These are phyloP conservation scores for Sweltsa coloradensis DNA, from an alignment of 1,140 invertebrate species.

Conservation along the genomic window DNA sequence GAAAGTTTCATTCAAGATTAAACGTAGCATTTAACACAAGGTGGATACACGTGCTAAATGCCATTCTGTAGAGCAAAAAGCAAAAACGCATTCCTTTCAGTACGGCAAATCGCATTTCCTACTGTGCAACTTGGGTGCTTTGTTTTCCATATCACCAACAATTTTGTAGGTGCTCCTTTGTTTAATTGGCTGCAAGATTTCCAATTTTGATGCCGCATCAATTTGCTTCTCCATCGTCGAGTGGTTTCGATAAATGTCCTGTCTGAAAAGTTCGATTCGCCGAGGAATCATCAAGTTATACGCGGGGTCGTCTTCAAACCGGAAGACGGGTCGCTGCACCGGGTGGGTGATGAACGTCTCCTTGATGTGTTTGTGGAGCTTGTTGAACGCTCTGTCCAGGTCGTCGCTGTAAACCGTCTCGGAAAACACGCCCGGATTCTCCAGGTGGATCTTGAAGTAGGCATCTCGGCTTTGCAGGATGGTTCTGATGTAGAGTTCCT, in stretches of 20 bases:
- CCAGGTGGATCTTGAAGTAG: neutral
- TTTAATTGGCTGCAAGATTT: no score
- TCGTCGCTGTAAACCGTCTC: neutral
- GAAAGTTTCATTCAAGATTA: no score
- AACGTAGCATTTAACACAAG: no score
- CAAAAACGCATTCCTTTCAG: no score
- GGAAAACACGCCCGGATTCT: neutral
- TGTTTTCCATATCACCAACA: no score
- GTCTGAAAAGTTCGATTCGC: neutral
- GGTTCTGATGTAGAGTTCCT: no score
- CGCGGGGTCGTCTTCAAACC: neutral
- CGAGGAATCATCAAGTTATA: neutral
- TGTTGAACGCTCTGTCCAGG: neutral
- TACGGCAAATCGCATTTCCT: no score
- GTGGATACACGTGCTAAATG: no score
- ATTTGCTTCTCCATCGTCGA: neutral
- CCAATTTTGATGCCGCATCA: no score
- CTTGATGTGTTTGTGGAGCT: neutral
- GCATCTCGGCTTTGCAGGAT: neutral
- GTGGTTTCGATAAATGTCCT: neutral
- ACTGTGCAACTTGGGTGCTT: no score
- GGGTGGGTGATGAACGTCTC: neutral
- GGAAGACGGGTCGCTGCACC: neutral
- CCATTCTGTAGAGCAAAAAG: no score
- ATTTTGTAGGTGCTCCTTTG: no score